phyloP scores from a whole-genome alignment of 2,888 invertebrate species.

The Sepioteuthis lessoniana region DNA sequence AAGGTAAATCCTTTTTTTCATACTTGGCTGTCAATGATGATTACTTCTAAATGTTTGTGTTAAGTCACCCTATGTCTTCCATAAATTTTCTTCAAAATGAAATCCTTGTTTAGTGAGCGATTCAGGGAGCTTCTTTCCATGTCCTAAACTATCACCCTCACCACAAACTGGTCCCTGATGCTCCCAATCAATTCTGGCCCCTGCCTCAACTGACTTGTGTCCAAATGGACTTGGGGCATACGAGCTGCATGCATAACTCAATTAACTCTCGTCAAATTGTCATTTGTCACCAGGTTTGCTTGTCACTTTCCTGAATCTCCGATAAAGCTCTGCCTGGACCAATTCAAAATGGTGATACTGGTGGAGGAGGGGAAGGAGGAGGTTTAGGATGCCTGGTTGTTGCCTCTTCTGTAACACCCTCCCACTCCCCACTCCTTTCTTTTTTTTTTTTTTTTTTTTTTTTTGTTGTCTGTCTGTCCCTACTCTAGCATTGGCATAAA shows the following conservation, averaged over 20 bases:
- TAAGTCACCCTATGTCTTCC: not conserved
- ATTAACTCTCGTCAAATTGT: constrained; percentile 42
- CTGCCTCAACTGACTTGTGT: not conserved
- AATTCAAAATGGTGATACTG: not conserved
- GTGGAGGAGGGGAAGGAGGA: not conserved
- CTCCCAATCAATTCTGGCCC: not conserved
- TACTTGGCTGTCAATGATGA: constrained; percentile 5
- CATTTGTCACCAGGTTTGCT: constrained; percentile 42
- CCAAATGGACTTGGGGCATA: constrained; percentile 44
- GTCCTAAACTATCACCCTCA: not conserved
- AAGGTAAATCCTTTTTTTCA: not conserved
- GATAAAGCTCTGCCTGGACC: not conserved
- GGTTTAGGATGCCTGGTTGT: not conserved
- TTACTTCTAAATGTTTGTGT: not conserved
- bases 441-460: not conserved
- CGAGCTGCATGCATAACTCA: constrained; percentile 36
- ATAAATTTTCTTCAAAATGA: constrained; percentile 38
- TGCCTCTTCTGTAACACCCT: not conserved
- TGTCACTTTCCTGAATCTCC: constrained; percentile 20
- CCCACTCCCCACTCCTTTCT: not conserved
- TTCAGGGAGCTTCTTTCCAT: not conserved
- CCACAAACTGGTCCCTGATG: not conserved
- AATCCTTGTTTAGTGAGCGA: not conserved
- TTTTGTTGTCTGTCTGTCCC: too few species aligned
- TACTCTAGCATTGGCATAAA: not conserved